Base-by-base conservation (phyloP, 2,888 invertebrate species). In the Hyposoter dolosus region DNA sequence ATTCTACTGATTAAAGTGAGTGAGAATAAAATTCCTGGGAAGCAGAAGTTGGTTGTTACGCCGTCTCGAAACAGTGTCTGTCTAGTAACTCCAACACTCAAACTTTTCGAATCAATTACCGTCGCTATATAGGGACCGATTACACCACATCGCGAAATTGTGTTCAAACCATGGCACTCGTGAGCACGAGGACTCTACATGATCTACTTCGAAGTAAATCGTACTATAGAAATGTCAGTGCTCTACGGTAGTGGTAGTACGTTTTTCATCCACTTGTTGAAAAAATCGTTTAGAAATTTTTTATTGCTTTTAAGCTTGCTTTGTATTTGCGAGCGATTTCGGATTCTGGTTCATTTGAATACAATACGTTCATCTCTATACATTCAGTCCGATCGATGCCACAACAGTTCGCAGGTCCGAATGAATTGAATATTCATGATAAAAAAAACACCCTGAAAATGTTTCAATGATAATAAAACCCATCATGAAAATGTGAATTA, bases 41-140 rank as follows among this genome's bases (percentile, higher is more conserved):
- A 12, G 0, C 28, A 28, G 15, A 15, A 60, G 28, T 12, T 60
- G 12, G 12, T 28, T 28, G 56, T 60, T 60, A 60, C 56, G 15
- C 4, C 56, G 23, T 4, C 12, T 60, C 12, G 23, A 23, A 23
- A 28, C 23, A 15, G 56, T 23, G 10, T 60, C 56, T 5, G 28
- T 23, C 56, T 23, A 7, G 23, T 28, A 28, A 28, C 23, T 23
- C 56, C 28, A 15, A 28, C 23, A 60, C 56, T 60, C 56, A 60
- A 60, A 60, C 56, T 60, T 60, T 28, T 60, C 23, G 15, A 23
- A 60, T 60, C 56, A 60, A 60, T 60, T 60, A 60, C 28, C 56
- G 23, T 60, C 12, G 12, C 56, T 28, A 60, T 15, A 60, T 3
- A 60, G 56, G 28, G 23, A 28, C 12, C 56, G 56, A 60, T 60